Conservation (phyloP, 2,888 invertebrate species). For the Auanema sp. region DNA sequence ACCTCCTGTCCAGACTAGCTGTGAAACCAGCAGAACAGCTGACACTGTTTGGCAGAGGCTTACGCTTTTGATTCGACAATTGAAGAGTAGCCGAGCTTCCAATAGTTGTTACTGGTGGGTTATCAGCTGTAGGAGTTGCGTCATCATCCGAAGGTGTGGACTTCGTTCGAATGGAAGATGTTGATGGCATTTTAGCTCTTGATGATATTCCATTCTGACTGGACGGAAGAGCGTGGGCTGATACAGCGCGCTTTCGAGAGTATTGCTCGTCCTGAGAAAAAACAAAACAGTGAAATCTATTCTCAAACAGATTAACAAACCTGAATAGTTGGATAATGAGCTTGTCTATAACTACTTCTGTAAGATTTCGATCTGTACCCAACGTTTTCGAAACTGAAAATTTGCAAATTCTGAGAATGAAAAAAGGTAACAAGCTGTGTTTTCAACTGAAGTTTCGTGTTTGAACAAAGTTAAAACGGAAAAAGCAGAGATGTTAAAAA, state of each 20-base stretch:
- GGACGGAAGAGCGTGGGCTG: conserved; percentile 27
- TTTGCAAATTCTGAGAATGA: not conserved
- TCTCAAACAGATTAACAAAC: conserved; percentile 18
- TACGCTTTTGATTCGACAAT: not conserved
- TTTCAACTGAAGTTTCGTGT: not conserved
- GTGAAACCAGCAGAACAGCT: conserved; percentile 42
- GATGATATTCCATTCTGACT: not conserved
- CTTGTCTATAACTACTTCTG: conserved; percentile 57
- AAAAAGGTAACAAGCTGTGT: not conserved
- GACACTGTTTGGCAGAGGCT: conserved; percentile 26
- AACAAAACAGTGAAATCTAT: not conserved
- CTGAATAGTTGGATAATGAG: conserved; percentile 60
- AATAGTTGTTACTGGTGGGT: conserved; percentile 11
- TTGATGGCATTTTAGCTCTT: not conserved
- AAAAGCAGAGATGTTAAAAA: no score
- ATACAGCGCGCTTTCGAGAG: conserved; percentile 35
- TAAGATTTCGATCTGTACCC: conserved; percentile 60
- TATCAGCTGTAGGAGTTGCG: conserved; percentile 25
- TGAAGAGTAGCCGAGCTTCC: not conserved
- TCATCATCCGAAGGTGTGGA: conserved; percentile 15
- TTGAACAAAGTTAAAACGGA: no score
- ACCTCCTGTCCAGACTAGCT: conserved; percentile 39
- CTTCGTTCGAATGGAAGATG: not conserved
- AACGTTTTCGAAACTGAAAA: conserved; percentile 53
- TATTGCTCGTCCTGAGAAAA: conserved; percentile 30